Base-by-base conservation (phyloP, 2,888 invertebrate genomes). In the Liposcelis brunnea region DNA sequence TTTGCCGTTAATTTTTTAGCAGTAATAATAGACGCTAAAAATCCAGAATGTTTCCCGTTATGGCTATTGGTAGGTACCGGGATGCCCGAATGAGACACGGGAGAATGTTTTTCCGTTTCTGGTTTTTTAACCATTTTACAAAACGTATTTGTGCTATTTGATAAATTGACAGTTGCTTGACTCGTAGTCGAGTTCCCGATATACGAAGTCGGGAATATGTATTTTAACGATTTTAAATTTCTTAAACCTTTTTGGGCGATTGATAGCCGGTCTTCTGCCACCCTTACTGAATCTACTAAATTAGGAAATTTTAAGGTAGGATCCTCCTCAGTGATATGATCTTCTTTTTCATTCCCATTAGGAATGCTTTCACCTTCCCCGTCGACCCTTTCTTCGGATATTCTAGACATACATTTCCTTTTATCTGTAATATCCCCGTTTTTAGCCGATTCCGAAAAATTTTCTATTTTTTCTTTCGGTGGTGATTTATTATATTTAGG, bases 121-220 rank as follows among this genome's bases (percentile, higher is more conserved):
- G 19, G 18, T 18, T 40, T 21, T 16, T 14, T 14, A 21, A 10
- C 10, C 35, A 35, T 40, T 19, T 40, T 40, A 40, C 40, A 18
- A 19, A 40, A 40, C 6, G 40, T 19, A 7, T 10, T 18, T 5
- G 19, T 18, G 40, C 40, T 40, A 18, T 40, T 40, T n/a, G 40
- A 14, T 19, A 19, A 19, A 21, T 40, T 40, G 7, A 40, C 40
- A 10, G 40, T 40, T 19, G 16, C 40, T 40, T 40, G 40, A 40
- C 40, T 40, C 7, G 15, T 40, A 4, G 19, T 14, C 21, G 40
- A 40, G 16, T 14, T 40, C 4, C 40, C 40, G 19, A 40, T 40
- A 18, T 40, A 40, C 19, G 40, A 18, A 18, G 40, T 40, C 16
- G 40, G 40, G 19, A 40, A 40, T 18, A 40, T 40, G 19, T 40